Evolutionary conservation across 2,888 invertebrate species (phyloP).

Genomic region (Hymenopus coronatus): DNA sequence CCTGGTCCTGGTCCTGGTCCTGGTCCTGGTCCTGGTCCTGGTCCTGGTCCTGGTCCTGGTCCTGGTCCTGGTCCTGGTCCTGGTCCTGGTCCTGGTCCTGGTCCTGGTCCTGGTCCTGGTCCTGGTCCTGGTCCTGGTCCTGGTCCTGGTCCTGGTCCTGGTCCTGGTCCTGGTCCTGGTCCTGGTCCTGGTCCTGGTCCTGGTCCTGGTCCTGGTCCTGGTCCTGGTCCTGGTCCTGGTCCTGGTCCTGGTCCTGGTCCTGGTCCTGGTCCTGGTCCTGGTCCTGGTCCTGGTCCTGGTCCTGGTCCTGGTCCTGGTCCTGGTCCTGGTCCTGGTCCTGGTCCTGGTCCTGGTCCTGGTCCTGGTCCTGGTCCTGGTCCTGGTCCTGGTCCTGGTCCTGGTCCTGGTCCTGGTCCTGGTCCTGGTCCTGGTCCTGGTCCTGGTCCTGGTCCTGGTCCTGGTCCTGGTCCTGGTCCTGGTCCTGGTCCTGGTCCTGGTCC

Average conservation of each 20-base stretch:
- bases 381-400: background rate
- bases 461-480: background rate
- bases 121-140: background rate
- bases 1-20: background rate
- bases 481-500: background rate
- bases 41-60: background rate
- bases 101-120: background rate
- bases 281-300: background rate
- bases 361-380: background rate
- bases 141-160: background rate
- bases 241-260: background rate
- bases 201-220: background rate
- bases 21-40: background rate
- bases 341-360: background rate
- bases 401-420: background rate
- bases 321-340: background rate
- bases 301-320: background rate
- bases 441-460: background rate
- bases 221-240: background rate
- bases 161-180: background rate
- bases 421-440: background rate
- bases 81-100: background rate
- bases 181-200: background rate
- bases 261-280: background rate
- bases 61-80: background rate